Evolutionary conservation across 2,797 vertebrate species (phyloP), one percentile per base, ranked within the genome.

Genomic region (Tadarida brasiliensis): DNA sequence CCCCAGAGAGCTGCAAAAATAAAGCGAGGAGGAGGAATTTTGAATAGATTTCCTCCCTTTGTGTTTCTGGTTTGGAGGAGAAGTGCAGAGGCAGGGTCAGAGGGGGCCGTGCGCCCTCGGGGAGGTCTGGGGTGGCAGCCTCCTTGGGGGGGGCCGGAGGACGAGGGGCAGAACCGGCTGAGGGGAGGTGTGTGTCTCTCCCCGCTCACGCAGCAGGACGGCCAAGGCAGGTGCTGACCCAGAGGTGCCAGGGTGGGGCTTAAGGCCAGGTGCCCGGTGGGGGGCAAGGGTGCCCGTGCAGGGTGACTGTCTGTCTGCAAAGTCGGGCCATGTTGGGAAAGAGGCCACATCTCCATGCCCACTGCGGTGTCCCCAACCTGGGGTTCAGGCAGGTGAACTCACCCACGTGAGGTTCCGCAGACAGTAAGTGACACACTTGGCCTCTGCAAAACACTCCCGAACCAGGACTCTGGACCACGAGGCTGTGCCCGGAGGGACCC

Each of bases 31-130:
- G 96, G 97, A 94, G 97, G 97, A 57, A 54, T 78, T 87, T 35
- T 93, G 95, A 94, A 85, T 67, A 88, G 92, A 81, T 70, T 92
- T 96, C 97, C 95, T 94, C 92, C 82, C 78, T 96, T 97, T 97
- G 97, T 97, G 5, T 67, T 90, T 76, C 95, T 89, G 96, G 74
- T 92, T 87, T 90, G 95, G 91, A 76, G 95, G 91, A 76, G 91
- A 84, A 35, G 15, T 33, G 54, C 77, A 59, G 94, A 91, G 68
- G 91, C 91, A 92, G 90, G 61, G 63, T 67, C 2, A 5, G 39
- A 44, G 39, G 39, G 39, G 39, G 39, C 80, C 7, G 28, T 49
- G 14, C 56, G 74, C 17, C 88, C 56, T 33, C 22, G 1, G 68
- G 68, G 30, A 59, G 87, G 65, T 10, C 68, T 5, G 87, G 78